Evolutionary conservation across 2,113 vertebrate species (phyloP), one percentile per base, ranked within the genome.

Genomic region (Sinocyclocheilus anophthalmus): DNA sequence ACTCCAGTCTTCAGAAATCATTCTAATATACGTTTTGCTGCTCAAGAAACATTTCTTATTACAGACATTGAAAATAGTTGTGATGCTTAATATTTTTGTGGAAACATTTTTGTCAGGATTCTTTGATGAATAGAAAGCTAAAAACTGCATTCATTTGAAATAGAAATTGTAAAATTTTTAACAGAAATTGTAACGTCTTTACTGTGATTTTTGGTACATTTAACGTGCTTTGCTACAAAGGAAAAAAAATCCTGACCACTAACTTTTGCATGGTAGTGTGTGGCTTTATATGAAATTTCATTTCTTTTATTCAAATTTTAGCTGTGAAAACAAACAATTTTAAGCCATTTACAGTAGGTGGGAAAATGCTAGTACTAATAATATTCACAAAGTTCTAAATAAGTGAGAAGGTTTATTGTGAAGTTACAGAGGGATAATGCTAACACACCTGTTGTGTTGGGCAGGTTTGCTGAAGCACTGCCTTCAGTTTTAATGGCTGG

Each of bases 401-500:
- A 22, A 22, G 33, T 20, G 7, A 73, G 33, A 45, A 42, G 20
- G 11, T 53, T 76, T 10, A 59, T 13, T 20, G 24, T 12, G 57
- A 59, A 30, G 11, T 13, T 26, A 24, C 5, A 26, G 55, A 24
- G 10, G 16, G 39, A 7, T 18, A 10, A 12, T 39, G 2, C 8
- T 26, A 20, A 33, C 22, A 12, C 77, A 95, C 94, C 94, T 93
- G 92, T 89, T 63, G 92, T 92, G 81, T 73, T 87, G 73, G 94
- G 93, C 33, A 94, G 90, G 70, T 89, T 91, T 24, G 5, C 93
- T 16, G 93, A 93, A 0, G 93, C 89, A 0, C 95, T 94, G 48
- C 92, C 94, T 93, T 96, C 92, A 0, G 95, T 88, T 2, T 94
- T 99, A 72, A 96, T 94, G 0, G 93, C 76, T 1, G 96, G 95